These are phyloP conservation scores for Rallus limicola DNA, from an alignment of 2,113 vertebrate genomes.

Conservation along the genomic window DNA sequence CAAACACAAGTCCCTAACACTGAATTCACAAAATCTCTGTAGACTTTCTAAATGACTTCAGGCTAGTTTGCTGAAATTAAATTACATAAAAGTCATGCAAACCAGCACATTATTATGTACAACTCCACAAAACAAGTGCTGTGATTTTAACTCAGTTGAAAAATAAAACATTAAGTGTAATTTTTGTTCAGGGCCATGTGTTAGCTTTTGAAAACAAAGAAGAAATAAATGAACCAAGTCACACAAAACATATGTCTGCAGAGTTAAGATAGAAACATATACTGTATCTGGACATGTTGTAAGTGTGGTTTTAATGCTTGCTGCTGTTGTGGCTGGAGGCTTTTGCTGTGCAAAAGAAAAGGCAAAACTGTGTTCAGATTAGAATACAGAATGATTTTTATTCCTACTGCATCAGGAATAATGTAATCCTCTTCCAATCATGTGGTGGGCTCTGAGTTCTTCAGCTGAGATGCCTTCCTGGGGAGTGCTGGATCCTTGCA, in stretches of 20 bases:
- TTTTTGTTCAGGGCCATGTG: conserved; percentile 44
- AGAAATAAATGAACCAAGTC: conserved; percentile 54
- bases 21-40: conserved; percentile 22
- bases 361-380: background rate
- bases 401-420: background rate
- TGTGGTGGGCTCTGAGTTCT: background rate
- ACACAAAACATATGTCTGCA: conserved; percentile 45
- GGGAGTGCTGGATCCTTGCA: background rate
- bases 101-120: conserved; percentile 44
- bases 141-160: conserved; percentile 40
- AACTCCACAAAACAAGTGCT: conserved; percentile 19
- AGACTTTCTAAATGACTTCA: conserved; percentile 33
- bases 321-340: conserved; percentile 48
- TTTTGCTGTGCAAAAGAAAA: conserved; percentile 15
- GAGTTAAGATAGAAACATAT: conserved; percentile 39
- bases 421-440: background rate
- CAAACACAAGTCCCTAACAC: conserved; percentile 26
- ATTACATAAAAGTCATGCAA: conserved; percentile 47
- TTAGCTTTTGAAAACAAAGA: conserved; percentile 58
- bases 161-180: conserved; percentile 34
- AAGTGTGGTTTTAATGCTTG: conserved; percentile 61
- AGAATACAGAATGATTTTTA: background rate
- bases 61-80: conserved; percentile 41
- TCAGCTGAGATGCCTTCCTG: background rate
- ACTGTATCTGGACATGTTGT: background rate